These are phyloP conservation scores for Diphyllodes magnificus DNA, from an alignment of 2,113 vertebrate species.

Conservation along the genomic window DNA sequence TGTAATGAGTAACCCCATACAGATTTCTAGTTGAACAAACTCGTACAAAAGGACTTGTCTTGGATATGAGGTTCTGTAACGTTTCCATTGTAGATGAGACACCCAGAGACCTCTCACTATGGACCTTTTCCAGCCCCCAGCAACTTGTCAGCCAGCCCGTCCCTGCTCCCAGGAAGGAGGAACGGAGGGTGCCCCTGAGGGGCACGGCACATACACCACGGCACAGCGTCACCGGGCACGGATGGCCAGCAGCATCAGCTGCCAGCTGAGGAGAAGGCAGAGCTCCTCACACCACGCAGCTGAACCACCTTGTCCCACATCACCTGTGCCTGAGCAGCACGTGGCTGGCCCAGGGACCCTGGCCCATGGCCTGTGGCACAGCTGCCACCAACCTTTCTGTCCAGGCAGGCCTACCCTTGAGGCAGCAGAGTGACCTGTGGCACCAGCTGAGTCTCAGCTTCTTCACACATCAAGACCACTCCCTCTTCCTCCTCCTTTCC, in stretches of 20 bases:
- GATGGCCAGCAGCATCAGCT: rapidly evolving
- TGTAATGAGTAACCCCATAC: neutral
- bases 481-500: neutral
- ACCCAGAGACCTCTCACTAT: neutral
- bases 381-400: neutral
- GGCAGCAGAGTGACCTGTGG: neutral
- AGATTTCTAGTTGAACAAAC: neutral
- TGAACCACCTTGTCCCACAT: neutral
- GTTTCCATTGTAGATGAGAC: neutral
- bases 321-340: neutral
- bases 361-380: neutral
- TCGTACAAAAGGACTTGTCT: neutral
- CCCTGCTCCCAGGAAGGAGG: neutral
- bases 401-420: neutral
- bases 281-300: neutral
- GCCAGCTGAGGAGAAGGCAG: neutral
- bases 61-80: neutral
- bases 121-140: neutral
- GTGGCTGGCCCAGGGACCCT: neutral
- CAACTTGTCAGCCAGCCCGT: neutral
- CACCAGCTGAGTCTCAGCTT: neutral
- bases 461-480: neutral
- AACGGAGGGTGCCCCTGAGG: neutral
- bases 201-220: neutral
- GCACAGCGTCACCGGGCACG: rapidly evolving